Percentiles rank a stretch among this genome's conserved stretches.
Conservation (phyloP, 1,140 invertebrate species). For the Drosophila equinoxialis region DNA sequence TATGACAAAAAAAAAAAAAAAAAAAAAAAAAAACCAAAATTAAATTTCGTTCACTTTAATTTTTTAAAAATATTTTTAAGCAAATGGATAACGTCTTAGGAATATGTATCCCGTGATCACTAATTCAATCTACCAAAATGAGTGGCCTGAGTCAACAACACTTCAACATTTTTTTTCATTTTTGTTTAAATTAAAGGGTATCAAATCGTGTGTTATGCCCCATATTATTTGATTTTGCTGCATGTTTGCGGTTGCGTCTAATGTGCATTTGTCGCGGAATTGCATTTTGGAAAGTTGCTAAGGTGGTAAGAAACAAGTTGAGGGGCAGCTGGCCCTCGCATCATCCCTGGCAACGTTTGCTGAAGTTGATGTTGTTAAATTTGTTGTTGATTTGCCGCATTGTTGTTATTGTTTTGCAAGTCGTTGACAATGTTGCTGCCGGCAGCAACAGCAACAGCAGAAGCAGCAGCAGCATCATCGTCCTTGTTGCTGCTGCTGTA, state of each 20-base stretch:
- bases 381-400: slow-evolving; percentile 57
- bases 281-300: slow-evolving; percentile 4
- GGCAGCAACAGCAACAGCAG: slow-evolving; percentile 18
- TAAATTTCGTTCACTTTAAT: background rate
- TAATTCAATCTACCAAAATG: no score
- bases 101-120: no score
- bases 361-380: slow-evolving; percentile 57
- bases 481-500: slow-evolving; percentile 29
- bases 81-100: no score
- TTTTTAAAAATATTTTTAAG: no score
- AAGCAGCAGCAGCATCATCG: slow-evolving; percentile 23
- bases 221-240: slow-evolving; percentile 12
- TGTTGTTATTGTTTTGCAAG: slow-evolving; percentile 54
- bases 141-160: no score
- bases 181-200: background rate
- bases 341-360: background rate
- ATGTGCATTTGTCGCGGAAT: slow-evolving; percentile 9
- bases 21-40: background rate
- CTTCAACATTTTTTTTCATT: no score
- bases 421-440: slow-evolving; percentile 41
- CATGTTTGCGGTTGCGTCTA: slow-evolving; percentile 40
- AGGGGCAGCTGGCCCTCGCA: slow-evolving; percentile 5
- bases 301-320: background rate
- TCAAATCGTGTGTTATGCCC: background rate
- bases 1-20: background rate